phyloP scores from a whole-genome alignment of 2,888 invertebrate genomes.

The Xiphydria camelus region DNA sequence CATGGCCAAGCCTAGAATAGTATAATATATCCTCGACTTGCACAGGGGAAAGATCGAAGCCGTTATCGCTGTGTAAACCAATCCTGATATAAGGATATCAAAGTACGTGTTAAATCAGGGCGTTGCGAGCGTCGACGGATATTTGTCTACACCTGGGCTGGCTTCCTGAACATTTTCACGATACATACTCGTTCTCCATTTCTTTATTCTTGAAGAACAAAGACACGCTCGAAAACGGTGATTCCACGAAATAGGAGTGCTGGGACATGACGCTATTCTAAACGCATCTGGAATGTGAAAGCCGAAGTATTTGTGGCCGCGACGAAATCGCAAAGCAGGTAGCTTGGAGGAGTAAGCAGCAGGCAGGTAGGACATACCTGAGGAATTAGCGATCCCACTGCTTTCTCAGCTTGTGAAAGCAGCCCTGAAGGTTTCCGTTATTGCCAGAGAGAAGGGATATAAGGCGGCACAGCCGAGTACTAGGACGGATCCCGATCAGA shows the following conservation, averaged over 20 bases:
- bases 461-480: slow-evolving; percentile 60
- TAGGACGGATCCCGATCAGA: slow-evolving; percentile 52
- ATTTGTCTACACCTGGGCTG: slow-evolving; percentile 66
- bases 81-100: slow-evolving; percentile 79
- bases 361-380: too few species aligned
- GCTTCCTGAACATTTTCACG: slow-evolving; percentile 79
- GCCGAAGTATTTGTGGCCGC: too few species aligned
- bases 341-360: too few species aligned
- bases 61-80: slow-evolving; percentile 73
- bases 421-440: slow-evolving; percentile 72
- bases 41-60: slow-evolving; percentile 72
- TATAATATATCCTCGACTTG: slow-evolving; percentile 64
- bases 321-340: too few species aligned
- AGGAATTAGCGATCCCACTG: slow-evolving; percentile 89
- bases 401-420: slow-evolving; percentile 80
- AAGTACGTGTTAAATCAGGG: slow-evolving; percentile 87
- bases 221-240: slow-evolving; percentile 79
- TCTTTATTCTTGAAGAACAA: slow-evolving; percentile 80
- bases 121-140: slow-evolving; percentile 82
- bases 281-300: slow-evolving; percentile 63
- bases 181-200: slow-evolving; percentile 82
- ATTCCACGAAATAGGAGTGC: slow-evolving; percentile 81
- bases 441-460: slow-evolving; percentile 58
- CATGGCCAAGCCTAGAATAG: slow-evolving; percentile 69
- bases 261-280: slow-evolving; percentile 86